Evolutionary conservation across 2,797 vertebrate species (phyloP), one percentile per base, ranked within the genome.

Genomic region (Ciconia nigra): DNA sequence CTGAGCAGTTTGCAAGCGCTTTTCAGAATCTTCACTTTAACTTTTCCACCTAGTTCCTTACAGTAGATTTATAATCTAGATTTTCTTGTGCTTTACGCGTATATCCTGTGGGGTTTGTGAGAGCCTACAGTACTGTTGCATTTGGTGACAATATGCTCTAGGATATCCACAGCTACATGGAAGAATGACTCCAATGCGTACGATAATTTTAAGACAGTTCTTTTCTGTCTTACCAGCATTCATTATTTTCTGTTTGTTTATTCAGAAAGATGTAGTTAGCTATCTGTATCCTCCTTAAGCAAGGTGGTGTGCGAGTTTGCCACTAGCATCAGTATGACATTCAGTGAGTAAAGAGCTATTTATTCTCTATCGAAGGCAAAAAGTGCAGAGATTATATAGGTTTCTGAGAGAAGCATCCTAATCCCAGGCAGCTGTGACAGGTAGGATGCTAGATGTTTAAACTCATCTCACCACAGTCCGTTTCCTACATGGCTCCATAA

Each of bases 1-100:
- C 96, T 97, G 96, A 97, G 91, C 37, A 39, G 80, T 85, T 94
- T 93, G 84, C 93, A 95, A 95, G 79, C 25, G 7, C 74, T 92
- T 96, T 91, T 87, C 83, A 92, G 76, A 92, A 79, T 46, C 73
- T 73, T 74, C 57, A 61, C 41, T 65, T 83, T 26, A 77, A 74
- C 18, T 51, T 84, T 67, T 78, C 20, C 42, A 87, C 11, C 44
- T 67, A 70, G 31, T 39, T 89, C 63, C 37, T 77, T 62, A 66
- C 52, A 82, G 29, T 41, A 66, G 37, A 0, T 81, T 87, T 61
- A 77, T 81, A 59, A 87, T 46, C 61, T 41, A 79, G 65, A 66
- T 81, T 83, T 97, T 81, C 72, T 97, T 98, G 97, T 97, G 97
- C 96, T 97, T 97, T 94, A 97, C 82, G 71, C 46, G 42, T 71